Evolutionary conservation across 2,113 vertebrate genomes (phyloP).

Genomic region (Megaptera novaeangliae): DNA sequence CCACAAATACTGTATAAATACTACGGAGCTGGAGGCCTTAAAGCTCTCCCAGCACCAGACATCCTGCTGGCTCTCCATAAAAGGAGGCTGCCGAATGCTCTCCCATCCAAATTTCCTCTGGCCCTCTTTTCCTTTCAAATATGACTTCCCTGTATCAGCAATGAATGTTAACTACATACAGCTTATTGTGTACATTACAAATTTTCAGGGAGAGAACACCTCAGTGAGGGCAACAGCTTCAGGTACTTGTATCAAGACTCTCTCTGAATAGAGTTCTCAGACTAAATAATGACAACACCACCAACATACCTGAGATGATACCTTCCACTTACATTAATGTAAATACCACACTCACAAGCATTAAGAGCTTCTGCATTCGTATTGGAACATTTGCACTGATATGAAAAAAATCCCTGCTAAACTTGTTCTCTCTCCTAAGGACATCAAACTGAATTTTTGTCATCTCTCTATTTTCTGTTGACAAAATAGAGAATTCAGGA

Average conservation of each 20-base stretch:
- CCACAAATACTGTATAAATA: conserved; percentile 11
- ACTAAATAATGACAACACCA: background rate
- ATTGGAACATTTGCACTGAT: background rate
- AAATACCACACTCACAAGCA: background rate
- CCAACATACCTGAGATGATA: background rate
- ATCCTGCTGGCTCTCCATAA: background rate
- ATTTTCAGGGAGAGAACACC: background rate
- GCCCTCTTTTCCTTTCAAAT: background rate
- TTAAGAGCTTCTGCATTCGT: background rate
- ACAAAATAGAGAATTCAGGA: background rate
- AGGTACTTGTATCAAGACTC: background rate
- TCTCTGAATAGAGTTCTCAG: background rate
- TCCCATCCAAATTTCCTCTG: background rate
- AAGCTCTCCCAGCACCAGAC: too few relatives aligned
- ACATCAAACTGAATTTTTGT: conserved; percentile 27
- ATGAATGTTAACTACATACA: background rate
- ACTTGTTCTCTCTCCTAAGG: conserved; percentile 9
- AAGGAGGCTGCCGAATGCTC: background rate
- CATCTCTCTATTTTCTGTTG: background rate
- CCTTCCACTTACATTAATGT: background rate
- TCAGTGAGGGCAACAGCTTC: background rate
- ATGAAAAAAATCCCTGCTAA: background rate
- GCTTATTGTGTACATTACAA: background rate
- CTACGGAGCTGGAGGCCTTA: background rate
- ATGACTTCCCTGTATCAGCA: background rate